These are phyloP conservation scores for Drosophila anceps DNA, from an alignment of 2,888 invertebrate species.

Conservation along the genomic window DNA sequence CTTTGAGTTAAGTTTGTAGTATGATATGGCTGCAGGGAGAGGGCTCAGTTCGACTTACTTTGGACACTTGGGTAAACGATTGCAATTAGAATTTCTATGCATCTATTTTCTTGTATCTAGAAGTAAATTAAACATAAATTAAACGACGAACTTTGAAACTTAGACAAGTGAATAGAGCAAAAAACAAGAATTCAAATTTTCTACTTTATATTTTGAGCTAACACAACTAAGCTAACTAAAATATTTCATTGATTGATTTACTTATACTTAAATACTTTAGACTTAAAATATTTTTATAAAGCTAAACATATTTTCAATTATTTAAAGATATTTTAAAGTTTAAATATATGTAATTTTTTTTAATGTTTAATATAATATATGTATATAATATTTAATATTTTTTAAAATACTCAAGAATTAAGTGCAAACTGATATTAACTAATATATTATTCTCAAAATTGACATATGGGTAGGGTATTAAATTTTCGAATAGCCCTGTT, in stretches of 20 bases:
- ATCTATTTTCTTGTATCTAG: conserved; percentile 29
- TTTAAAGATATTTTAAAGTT: background rate
- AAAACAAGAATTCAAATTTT: background rate
- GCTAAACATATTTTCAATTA: background rate
- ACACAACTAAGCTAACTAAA: background rate
- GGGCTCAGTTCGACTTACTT: background rate
- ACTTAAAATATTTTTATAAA: background rate
- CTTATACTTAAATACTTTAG: background rate
- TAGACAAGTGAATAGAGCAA: background rate
- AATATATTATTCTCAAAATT: too few relatives aligned
- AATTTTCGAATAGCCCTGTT: background rate
- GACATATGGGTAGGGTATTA: background rate
- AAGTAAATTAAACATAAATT: conserved; percentile 12
- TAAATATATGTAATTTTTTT: background rate
- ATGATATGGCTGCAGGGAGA: background rate
- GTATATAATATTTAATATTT: background rate
- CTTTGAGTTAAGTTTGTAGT: background rate
- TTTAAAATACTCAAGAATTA: background rate
- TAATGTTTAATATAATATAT: background rate
- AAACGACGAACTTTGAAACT: conserved; percentile 1
- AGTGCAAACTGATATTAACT: background rate
- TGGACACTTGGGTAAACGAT: background rate
- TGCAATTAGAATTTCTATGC: conserved; percentile 14
- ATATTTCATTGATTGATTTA: background rate
- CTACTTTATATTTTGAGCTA: background rate